Evolutionary conservation across 2,888 invertebrate species (phyloP).

Genomic region (Lasioglossum morio): DNA sequence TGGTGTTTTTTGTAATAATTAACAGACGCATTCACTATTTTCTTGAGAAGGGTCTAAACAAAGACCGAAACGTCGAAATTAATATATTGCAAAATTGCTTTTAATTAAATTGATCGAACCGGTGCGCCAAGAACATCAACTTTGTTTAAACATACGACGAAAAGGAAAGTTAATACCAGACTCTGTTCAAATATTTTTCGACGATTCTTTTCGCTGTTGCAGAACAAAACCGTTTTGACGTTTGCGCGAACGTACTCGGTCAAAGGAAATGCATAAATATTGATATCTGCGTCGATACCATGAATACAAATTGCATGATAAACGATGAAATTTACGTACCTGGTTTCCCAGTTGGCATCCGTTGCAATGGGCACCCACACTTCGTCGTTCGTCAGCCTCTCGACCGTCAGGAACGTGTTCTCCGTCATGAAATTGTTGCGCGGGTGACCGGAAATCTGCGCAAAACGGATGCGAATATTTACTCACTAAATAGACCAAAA

Average conservation of each 20-base stretch:
- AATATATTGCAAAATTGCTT: too few relatives aligned
- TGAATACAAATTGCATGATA: background rate
- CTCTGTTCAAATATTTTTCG: background rate
- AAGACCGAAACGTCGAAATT: too few relatives aligned
- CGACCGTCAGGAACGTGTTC: slow-evolving; percentile 90
- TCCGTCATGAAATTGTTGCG: slow-evolving; percentile 92
- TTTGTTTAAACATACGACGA: too few relatives aligned
- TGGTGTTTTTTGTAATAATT: too few relatives aligned
- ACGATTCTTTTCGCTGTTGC: too few relatives aligned
- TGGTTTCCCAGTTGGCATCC: slow-evolving; percentile 95
- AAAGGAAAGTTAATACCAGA: too few relatives aligned
- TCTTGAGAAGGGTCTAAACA: too few relatives aligned
- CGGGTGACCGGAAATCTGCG: slow-evolving; percentile 91
- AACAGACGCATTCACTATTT: too few relatives aligned
- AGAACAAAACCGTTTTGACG: background rate
- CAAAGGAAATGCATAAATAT: background rate
- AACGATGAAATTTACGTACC: slow-evolving; percentile 85
- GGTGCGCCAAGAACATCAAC: too few relatives aligned
- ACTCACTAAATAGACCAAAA: background rate
- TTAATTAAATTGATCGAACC: too few relatives aligned
- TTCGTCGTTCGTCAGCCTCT: slow-evolving; percentile 87
- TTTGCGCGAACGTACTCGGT: background rate
- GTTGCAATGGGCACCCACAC: slow-evolving; percentile 91
- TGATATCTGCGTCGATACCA: too few relatives aligned
- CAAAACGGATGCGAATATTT: slow-evolving; percentile 6